Conservation (phyloP, 2,113 vertebrate species). For the Butorides virescens region DNA sequence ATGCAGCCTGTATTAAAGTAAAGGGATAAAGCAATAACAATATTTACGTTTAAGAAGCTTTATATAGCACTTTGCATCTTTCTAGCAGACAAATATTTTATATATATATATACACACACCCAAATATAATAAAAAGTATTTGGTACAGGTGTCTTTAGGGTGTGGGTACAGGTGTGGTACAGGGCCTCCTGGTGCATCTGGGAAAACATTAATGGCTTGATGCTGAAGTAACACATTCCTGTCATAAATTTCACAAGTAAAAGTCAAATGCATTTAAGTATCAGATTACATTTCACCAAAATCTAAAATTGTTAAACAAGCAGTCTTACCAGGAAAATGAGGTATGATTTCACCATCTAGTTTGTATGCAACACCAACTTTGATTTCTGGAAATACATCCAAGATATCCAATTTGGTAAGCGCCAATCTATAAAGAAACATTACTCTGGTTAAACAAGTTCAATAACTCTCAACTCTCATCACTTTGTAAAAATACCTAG, state of each 20-base stretch:
- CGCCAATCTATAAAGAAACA: slow-evolving; percentile 81
- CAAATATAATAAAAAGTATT: background rate
- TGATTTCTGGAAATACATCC: slow-evolving; percentile 91
- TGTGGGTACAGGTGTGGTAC: background rate
- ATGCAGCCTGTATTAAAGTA: background rate
- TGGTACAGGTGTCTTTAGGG: background rate
- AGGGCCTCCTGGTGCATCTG: background rate
- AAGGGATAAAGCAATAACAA: background rate
- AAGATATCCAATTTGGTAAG: slow-evolving; percentile 98
- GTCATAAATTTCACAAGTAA: background rate
- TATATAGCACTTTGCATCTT: background rate
- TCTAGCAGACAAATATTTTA: background rate
- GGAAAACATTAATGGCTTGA: background rate
- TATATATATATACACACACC: no score
- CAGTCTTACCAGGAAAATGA: slow-evolving; percentile 92
- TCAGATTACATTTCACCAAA: background rate
- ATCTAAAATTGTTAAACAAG: background rate
- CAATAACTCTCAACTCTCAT: background rate
- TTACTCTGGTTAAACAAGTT: background rate
- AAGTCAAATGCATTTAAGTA: background rate
- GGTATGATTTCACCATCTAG: slow-evolving; percentile 89
- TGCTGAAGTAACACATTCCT: background rate
- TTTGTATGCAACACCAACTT: slow-evolving; percentile 92
- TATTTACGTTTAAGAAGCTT: background rate
- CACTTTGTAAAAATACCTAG: background rate